Percentiles rank a stretch among this genome's conserved stretches.
These are phyloP conservation scores for Apeltes quadracus DNA, from an alignment of 2,113 vertebrate species.

Conservation along the genomic window DNA sequence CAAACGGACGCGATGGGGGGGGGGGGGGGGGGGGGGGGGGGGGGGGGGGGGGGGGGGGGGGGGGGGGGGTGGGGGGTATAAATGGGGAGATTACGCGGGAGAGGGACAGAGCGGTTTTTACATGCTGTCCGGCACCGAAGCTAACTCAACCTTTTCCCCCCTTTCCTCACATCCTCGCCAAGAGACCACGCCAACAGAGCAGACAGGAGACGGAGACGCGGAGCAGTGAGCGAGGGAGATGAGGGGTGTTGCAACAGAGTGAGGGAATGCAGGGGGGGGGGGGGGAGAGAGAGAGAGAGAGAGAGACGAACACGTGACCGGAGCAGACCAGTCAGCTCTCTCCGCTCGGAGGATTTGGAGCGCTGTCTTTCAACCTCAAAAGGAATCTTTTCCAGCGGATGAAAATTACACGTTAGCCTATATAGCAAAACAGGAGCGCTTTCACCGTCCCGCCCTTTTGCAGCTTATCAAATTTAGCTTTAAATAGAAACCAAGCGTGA, in stretches of 20 bases:
- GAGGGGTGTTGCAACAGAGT: conserved; percentile 56
- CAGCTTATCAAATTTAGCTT: conserved; percentile 21
- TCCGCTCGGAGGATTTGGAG: conserved; percentile 82
- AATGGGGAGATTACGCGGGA: conserved; percentile 64
- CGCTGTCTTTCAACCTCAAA: conserved; percentile 66
- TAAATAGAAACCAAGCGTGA: conserved; percentile 36
- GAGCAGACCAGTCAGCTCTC: conserved; percentile 87
- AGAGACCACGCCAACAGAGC: conserved; percentile 45
- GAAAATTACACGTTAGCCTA: conserved; percentile 61
- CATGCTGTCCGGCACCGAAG: conserved; percentile 53
- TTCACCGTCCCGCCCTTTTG: conserved; percentile 37
- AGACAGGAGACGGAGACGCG: conserved; percentile 42
- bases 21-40: no score
- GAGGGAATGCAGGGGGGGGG: conserved; percentile 47
- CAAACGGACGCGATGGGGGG: no score
- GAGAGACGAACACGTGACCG: conserved; percentile 86
- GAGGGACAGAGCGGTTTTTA: conserved; percentile 41
- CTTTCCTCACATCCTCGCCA: conserved; percentile 63
- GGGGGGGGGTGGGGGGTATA: no score
- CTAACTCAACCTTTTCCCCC: conserved; percentile 35
- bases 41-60: no score
- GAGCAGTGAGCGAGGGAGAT: conserved; percentile 40
- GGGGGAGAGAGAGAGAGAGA: conserved; percentile 35
- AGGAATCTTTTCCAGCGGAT: conserved; percentile 66
- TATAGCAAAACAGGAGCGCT: conserved; percentile 36